phyloP scores from a whole-genome alignment of 2,888 invertebrate genomes.

The Diarsia mendica region DNA sequence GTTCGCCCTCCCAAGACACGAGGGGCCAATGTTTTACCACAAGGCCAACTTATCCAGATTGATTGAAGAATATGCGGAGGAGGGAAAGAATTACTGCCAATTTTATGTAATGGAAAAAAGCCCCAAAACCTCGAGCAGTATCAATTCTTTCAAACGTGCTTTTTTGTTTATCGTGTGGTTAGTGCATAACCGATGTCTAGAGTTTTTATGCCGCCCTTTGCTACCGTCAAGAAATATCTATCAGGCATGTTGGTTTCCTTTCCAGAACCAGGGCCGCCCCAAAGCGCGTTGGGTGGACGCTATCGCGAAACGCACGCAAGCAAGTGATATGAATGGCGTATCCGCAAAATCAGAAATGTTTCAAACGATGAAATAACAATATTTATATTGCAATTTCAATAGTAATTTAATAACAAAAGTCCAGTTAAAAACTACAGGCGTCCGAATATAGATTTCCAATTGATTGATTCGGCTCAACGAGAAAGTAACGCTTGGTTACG shows the following conservation, averaged over 20 bases:
- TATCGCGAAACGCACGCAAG: no score
- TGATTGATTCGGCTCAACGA: constrained; percentile 77
- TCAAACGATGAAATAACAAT: no score
- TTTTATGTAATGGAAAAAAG: constrained; percentile 48
- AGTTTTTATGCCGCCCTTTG: no score
- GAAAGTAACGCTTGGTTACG: constrained; percentile 81
- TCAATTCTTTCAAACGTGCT: constrained; percentile 23
- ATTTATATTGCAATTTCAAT: background rate
- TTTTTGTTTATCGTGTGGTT: no score
- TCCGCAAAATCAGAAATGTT: no score
- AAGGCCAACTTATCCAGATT: constrained; percentile 48
- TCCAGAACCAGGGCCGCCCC: no score
- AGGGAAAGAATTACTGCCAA: constrained; percentile 49
- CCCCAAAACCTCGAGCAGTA: constrained; percentile 12
- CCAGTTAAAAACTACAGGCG: constrained; percentile 2
- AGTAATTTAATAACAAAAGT: background rate
- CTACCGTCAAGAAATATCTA: no score
- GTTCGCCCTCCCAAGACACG: constrained; percentile 12
- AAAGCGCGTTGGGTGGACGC: no score
- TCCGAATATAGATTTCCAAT: constrained; percentile 73
- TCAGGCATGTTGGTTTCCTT: no score
- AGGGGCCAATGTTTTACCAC: constrained; percentile 39
- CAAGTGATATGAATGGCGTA: no score
- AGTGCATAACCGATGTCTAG: no score
- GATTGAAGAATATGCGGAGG: constrained; percentile 33